Conservation (phyloP, 2,888 invertebrate species). For the Lacanobia wlatinum region DNA sequence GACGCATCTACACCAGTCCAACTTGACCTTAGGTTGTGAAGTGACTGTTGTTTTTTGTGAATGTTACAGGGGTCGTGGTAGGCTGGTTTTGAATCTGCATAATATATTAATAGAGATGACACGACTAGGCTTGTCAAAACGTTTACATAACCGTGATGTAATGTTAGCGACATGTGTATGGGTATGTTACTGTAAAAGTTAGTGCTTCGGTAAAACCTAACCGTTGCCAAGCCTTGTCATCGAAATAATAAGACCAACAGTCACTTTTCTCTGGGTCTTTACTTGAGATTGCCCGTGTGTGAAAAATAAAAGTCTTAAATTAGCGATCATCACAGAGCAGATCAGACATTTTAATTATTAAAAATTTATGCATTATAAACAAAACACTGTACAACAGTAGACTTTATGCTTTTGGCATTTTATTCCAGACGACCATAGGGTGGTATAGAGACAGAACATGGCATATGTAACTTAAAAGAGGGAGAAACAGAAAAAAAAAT, state of each 20-base stretch:
- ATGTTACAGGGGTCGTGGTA: constrained; percentile 62
- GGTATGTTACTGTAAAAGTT: neutral
- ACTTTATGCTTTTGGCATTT: no score
- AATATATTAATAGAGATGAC: constrained; percentile 80
- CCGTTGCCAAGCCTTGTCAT: neutral
- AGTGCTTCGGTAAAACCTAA: neutral
- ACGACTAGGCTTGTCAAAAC: constrained; percentile 81
- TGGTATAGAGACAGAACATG: no score
- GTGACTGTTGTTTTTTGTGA: constrained; percentile 19
- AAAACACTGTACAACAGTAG: no score
- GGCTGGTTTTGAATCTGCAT: constrained; percentile 64
- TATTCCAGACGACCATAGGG: no score
- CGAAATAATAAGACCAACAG: neutral
- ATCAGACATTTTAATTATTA: no score
- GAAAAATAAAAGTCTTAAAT: neutral
- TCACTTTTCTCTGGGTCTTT: no score
- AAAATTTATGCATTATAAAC: no score
- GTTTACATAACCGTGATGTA: constrained; percentile 80
- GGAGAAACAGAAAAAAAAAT: no score
- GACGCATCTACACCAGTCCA: constrained; percentile 55
- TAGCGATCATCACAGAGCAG: neutral
- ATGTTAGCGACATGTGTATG: constrained; percentile 63
- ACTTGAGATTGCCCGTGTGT: neutral
- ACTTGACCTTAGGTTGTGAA: constrained; percentile 52
- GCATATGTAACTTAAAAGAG: no score